A percentile compares a stretch with the other conserved stretches of the same genome.
Evolutionary conservation across 2,113 vertebrate genomes (phyloP).

Genomic region (Thunnus maccoyii): DNA sequence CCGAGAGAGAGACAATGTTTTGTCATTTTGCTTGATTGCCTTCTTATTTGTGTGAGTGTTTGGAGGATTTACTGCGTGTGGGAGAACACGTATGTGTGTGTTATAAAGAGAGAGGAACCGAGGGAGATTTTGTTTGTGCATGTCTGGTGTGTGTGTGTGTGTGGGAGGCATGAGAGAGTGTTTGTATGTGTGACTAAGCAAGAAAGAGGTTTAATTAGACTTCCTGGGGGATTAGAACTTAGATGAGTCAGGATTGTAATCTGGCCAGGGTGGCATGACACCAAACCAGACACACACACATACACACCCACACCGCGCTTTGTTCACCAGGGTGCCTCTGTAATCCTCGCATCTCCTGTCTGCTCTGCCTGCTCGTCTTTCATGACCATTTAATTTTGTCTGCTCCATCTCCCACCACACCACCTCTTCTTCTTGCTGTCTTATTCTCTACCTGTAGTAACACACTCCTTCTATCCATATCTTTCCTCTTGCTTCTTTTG

Average conservation of each 20-base stretch:
- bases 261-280: conserved; percentile 76
- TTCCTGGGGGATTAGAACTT: conserved; percentile 78
- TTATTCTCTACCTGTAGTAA: conserved; percentile 19
- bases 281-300: conserved; percentile 47
- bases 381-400: conserved; percentile 65
- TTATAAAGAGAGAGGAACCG: not conserved
- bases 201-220: conserved; percentile 83
- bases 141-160: conserved; percentile 1
- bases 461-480: conserved; percentile 7
- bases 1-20: conserved; percentile 36
- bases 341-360: conserved; percentile 76
- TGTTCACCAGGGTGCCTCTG: conserved; percentile 61
- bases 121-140: not conserved
- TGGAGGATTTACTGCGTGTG: conserved; percentile 1
- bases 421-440: conserved; percentile 26
- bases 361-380: conserved; percentile 62
- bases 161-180: not conserved
- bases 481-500: not conserved
- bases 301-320: conserved; percentile 29
- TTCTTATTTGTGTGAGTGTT: conserved; percentile 41
- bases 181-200: conserved; percentile 51
- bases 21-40: conserved; percentile 58
- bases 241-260: conserved; percentile 82
- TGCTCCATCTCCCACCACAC: conserved; percentile 43
- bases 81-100: conserved; percentile 11